These are phyloP conservation scores for Calonectris borealis DNA, from an alignment of 2,113 vertebrate species.

Conservation along the genomic window DNA sequence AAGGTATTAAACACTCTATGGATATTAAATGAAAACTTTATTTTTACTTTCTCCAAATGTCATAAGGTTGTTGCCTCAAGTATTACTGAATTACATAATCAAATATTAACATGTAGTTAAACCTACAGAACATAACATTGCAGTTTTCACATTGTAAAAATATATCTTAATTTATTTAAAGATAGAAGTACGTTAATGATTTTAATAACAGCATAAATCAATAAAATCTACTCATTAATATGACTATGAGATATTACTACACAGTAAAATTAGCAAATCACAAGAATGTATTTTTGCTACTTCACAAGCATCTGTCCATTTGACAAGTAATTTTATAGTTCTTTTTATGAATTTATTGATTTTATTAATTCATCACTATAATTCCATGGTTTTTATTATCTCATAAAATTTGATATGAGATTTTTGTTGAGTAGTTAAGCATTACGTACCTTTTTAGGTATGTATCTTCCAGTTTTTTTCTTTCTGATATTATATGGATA, in stretches of 20 bases:
- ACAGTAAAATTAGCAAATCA: not conserved
- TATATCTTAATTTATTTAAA: not conserved
- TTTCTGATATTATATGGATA: not conserved
- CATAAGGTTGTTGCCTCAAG: not conserved
- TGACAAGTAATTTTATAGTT: not conserved
- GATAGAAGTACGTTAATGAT: not conserved
- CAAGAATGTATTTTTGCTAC: not conserved
- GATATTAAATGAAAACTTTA: not conserved
- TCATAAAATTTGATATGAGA: not conserved
- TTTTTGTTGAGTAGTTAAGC: not conserved
- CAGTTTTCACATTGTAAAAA: not conserved
- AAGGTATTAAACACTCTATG: not conserved
- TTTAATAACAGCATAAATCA: not conserved
- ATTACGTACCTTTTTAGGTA: not conserved
- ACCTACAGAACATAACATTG: not conserved
- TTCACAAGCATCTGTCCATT: not conserved
- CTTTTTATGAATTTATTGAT: not conserved
- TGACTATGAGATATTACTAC: not conserved
- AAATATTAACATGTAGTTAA: not conserved
- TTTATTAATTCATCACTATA: not conserved
- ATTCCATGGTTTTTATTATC: not conserved
- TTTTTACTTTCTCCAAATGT: not conserved
- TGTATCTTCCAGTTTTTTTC: not conserved
- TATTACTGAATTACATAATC: not conserved
- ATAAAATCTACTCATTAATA: not conserved